Evolutionary conservation across 1,140 invertebrate species (phyloP), one percentile per base, ranked within the genome.

Genomic region (Matsumurasca onukii): DNA sequence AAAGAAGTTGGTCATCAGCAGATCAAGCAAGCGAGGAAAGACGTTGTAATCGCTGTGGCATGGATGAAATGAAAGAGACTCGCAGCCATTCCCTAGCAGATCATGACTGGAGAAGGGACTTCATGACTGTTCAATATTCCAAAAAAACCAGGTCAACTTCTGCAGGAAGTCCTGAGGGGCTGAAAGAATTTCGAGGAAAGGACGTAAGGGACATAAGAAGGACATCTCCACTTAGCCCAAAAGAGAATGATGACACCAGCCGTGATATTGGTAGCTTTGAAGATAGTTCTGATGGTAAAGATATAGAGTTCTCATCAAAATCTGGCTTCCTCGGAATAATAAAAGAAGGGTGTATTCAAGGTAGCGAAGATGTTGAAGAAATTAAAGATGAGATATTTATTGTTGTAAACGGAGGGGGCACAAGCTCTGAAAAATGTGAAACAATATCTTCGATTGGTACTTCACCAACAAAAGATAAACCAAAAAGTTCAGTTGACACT

Each of bases 1-100:
- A 71, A 31, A 30, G 57, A 2, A 71, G 70, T 52, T 71, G 70
- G 70, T 71, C 70, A 24, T 71, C 70, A n/a, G 64, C 67, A n/a
- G 70, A 71, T 1, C 68, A 71, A 45, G 34, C 30, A 39, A 71
- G 70, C 55, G 68, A 62, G 13, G 67, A 71, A n/a, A 48, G 68
- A 15, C 29, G 67, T 29, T 62, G 67, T 51, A 13, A n/a, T 3
- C 31, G 31, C 31, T 31, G 57, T 1, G 29, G 59, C n/a, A 49
- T 17, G 24, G 67, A 68, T 5, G 67, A 68, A n/a, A 48, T 31
- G 31, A 68, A 68, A 51, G 67, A 68, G 31, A 39, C 67, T 3
- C 17, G 67, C 3, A 68, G 67, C 17, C 31, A 62, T 30, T 68
- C 67, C 17, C 27, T 68, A 9, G 67, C 67, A 17, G 67, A 68